Base-by-base conservation (phyloP, 1,140 invertebrate species). In the Panulirus ornatus region DNA sequence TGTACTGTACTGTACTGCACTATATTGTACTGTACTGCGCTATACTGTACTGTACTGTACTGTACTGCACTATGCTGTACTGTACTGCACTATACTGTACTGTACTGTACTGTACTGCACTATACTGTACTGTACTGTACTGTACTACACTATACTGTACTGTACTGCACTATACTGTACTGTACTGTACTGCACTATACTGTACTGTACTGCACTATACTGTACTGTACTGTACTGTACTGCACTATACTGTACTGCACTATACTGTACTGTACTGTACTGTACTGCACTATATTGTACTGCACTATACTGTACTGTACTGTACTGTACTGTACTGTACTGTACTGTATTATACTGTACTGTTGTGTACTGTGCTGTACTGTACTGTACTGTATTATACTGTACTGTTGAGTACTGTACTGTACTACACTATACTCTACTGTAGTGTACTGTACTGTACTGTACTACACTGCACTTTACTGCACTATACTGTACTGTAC, bases 41-140 rank as follows among this genome's bases (percentile, higher is more conserved):
- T 92, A 87, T 91, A 90, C 85, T 92, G 87, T 88, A 91, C 92
- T 91, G 84, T 93, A 91, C 92, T 92, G 84, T 91, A 92, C 92
- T 92, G 78, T 92, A 91, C 91, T 91, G 84, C 90, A 91, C 91
- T 92, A 84, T 92, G 83, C 91, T 92, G 91, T 92, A 90, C 76
- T 92, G 88, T 85, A 92, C 89, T 91, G 88, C 91, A 92, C 92
- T 92, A 86, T 91, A 91, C 75, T 92, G 51, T 91, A 27, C 90
- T 91, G 90, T 92, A 89, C 79, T 92, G 83, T 58, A 92, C 76
- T 91, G 78, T 88, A 84, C 82, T 84, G 82, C 47, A 36, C 87
- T 91, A 44, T 44, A 90, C 58, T 73, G 40, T 70, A 82, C 30
- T 91, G 58, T 84, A 84, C 87, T 91, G 82, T 81, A 84, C 87